These are phyloP conservation scores for Musca domestica DNA, from an alignment of 1,140 invertebrate species.

Conservation along the genomic window DNA sequence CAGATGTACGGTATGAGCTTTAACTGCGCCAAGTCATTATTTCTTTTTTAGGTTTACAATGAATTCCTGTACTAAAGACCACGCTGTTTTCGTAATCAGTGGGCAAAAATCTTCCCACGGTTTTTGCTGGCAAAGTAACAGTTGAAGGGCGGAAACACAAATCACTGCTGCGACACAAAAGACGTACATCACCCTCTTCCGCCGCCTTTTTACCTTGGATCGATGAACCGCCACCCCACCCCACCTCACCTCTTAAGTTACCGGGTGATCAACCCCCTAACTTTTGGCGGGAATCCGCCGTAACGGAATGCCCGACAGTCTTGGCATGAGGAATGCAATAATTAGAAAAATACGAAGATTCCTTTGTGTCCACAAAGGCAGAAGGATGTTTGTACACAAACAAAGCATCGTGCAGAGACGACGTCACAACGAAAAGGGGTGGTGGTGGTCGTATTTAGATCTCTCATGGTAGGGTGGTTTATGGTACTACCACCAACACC, in stretches of 20 bases:
- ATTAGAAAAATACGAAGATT: no score
- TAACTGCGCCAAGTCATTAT: no score
- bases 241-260: not conserved
- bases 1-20: not conserved
- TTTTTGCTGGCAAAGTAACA: constrained; percentile 5
- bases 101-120: constrained; percentile 13
- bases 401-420: no score
- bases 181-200: constrained; percentile 17
- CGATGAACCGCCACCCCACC: not conserved
- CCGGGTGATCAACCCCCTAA: constrained; percentile 13
- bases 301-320: constrained; percentile 5
- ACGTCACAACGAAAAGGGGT: no score
- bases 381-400: no score
- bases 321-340: not conserved
- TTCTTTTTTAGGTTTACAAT: not conserved
- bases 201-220: no score
- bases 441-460: no score
- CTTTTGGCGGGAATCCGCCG: constrained; percentile 13
- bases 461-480: no score
- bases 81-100: constrained; percentile 5
- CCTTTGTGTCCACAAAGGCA: no score
- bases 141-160: not conserved
- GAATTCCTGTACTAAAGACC: constrained; percentile 9
- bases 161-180: constrained; percentile 5
- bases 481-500: no score